phyloP scores from a whole-genome alignment of 2,797 vertebrate species.

The Neosilurus mollespiculum region DNA sequence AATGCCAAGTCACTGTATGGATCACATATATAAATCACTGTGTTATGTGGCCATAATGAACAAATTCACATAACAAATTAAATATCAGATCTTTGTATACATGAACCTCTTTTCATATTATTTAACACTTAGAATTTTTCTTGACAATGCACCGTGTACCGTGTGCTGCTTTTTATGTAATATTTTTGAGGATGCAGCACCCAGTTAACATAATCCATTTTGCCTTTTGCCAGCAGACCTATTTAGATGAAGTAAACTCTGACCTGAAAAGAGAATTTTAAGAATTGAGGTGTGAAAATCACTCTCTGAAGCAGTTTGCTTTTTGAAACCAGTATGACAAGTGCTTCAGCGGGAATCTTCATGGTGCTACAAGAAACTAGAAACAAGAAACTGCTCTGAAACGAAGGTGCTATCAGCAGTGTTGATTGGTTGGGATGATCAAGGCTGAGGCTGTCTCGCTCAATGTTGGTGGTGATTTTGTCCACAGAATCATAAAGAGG shows the following conservation, averaged over 20 bases:
- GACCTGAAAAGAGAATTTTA: conserved; percentile 14
- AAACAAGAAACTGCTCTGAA: conserved; percentile 31
- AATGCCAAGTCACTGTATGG: too few species aligned
- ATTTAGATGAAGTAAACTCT: conserved; percentile 17
- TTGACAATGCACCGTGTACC: not conserved
- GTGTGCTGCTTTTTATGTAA: not conserved
- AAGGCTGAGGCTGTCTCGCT: conserved; percentile 47
- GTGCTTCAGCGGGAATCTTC: conserved; percentile 21
- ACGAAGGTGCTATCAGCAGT: conserved; percentile 31
- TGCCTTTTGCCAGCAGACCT: not conserved
- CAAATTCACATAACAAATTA: too few species aligned
- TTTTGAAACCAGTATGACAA: not conserved
- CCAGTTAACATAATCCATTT: conserved; percentile 40
- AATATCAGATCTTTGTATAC: not conserved
- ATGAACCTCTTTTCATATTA: not conserved
- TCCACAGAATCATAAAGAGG: conserved; percentile 46
- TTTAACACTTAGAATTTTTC: not conserved
- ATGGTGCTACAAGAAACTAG: conserved; percentile 17
- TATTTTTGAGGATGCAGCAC: not conserved
- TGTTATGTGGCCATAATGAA: too few species aligned
- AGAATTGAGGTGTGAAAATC: conserved; percentile 22
- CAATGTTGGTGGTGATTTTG: conserved; percentile 41
- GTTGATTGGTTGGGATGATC: conserved; percentile 42
- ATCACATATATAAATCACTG: too few species aligned
- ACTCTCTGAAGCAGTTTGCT: not conserved